A percentile compares a stretch with the other conserved stretches of the same genome.
These are phyloP conservation scores for Martes martes DNA, from an alignment of 2,113 vertebrate species.

Conservation along the genomic window DNA sequence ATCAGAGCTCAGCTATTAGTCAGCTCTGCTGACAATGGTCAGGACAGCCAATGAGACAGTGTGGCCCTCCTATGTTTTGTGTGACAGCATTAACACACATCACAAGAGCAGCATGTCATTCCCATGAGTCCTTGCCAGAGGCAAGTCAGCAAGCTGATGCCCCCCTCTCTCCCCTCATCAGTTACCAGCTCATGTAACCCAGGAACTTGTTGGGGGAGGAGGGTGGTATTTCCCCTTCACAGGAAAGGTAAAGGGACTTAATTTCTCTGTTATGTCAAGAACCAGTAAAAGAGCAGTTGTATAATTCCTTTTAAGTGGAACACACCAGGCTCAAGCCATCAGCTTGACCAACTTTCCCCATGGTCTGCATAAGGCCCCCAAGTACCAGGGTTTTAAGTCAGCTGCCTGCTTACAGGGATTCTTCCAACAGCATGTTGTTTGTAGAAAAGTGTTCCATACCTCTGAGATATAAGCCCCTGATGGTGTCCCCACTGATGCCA, in stretches of 20 bases:
- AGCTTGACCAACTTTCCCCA: background rate
- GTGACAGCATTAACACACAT: background rate
- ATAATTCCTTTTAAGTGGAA: background rate
- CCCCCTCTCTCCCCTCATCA: background rate
- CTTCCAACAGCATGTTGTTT: background rate
- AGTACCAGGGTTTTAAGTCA: background rate
- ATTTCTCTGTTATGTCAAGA: slow-evolving; percentile 8
- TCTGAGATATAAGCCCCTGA: background rate
- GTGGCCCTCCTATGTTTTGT: background rate
- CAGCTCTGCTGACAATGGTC: background rate
- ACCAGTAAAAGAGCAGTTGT: slow-evolving; percentile 39
- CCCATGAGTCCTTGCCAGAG: background rate
- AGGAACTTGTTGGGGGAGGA: background rate
- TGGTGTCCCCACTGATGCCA: background rate
- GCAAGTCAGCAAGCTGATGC: background rate
- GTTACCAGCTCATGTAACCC: background rate
- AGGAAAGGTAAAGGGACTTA: background rate
- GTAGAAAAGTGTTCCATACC: background rate
- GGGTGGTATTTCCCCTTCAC: background rate
- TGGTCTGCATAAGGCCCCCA: background rate
- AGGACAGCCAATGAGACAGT: background rate
- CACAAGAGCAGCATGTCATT: background rate
- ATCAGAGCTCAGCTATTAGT: background rate
- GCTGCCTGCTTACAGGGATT: background rate
- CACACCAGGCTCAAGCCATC: background rate